A percentile compares a stretch with the other conserved stretches of the same genome.
Conservation (phyloP, 2,888 invertebrate species). For the Amphimallon solstitiale region DNA sequence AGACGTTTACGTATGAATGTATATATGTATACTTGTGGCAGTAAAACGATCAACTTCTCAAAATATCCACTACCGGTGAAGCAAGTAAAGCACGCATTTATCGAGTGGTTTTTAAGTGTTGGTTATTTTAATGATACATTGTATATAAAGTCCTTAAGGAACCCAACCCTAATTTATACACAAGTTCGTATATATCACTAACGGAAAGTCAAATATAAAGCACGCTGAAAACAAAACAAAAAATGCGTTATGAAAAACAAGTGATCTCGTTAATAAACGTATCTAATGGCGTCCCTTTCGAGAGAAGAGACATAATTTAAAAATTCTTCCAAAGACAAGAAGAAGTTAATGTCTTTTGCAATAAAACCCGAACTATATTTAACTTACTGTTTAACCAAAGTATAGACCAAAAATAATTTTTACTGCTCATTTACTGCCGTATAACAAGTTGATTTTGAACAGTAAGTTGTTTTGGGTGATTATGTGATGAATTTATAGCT, state of each 20-base stretch:
- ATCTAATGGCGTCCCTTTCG: not conserved
- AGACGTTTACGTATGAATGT: too few relatives aligned
- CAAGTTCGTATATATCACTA: too few relatives aligned
- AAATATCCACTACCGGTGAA: too few relatives aligned
- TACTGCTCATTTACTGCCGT: conserved; percentile 20
- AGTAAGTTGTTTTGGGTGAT: conserved; percentile 25
- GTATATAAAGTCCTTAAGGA: too few relatives aligned
- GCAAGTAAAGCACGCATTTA: too few relatives aligned
- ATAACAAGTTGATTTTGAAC: conserved; percentile 1
- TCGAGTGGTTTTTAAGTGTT: too few relatives aligned
- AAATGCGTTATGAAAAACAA: not conserved
- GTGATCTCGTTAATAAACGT: not conserved
- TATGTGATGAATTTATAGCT: conserved; percentile 29
- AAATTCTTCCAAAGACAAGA: conserved; percentile 7
- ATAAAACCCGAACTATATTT: conserved; percentile 23
- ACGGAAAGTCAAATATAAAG: too few relatives aligned
- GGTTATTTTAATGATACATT: too few relatives aligned
- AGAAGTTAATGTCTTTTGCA: conserved; percentile 26
- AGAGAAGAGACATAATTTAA: not conserved
- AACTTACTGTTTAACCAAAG: not conserved
- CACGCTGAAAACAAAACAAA: not conserved
- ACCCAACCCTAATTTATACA: too few relatives aligned
- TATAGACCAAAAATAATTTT: conserved; percentile 30
- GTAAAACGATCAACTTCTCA: too few relatives aligned
- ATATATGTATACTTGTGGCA: too few relatives aligned